Base-by-base conservation (phyloP, 23 tunicate species). In the Diplosoma virens region DNA sequence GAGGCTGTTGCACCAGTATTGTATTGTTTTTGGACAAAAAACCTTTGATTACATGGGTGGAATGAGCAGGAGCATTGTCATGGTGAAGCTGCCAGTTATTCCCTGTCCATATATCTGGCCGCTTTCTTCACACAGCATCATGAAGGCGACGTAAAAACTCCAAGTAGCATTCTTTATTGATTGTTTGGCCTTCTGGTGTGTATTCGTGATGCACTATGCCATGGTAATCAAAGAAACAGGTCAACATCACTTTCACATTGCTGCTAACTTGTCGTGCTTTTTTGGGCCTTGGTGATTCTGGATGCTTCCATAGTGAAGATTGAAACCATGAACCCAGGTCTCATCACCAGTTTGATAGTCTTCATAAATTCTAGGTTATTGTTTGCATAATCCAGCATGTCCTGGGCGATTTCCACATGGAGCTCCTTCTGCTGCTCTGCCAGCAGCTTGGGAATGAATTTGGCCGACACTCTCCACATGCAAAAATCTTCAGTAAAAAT, bases 291-390 rank as follows among this genome's bases (percentile, higher is more conserved):
- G 53, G 75, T 36, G 53, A 68, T 68, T 68, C 53, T 53, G 28
- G 54, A 68, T 68, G 75, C 75, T 68, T 68, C 53, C 75, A 68
- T 35, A 34, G 52, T 35, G 75, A 68, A 5, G 53, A 68, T 68
- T 68, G 75, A 68, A 68, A 68, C 52, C 75, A 68, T 68, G 36
- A 68, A 68, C 75, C 75, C 75, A 68, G 26, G 75, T 68, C 54
- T 68, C 75, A 35, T 68, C 53, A 68, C 53, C 75, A 23, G 52
- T 68, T n/a, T 35, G 53, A 68, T 33, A 30, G 53, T 34, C 53
- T 68, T 34, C 5, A 68, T 68, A 68, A 68, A 36, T 36, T 68
- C 75, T 68, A 53, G 75, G 75, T 68, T 53, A 68, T 35, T 24
- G 25, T 68, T 68, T 68, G 75, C 75, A 34, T 3, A 7, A 68